phyloP scores from a whole-genome alignment of 2,797 vertebrate genomes.

The Danionella dracula region DNA sequence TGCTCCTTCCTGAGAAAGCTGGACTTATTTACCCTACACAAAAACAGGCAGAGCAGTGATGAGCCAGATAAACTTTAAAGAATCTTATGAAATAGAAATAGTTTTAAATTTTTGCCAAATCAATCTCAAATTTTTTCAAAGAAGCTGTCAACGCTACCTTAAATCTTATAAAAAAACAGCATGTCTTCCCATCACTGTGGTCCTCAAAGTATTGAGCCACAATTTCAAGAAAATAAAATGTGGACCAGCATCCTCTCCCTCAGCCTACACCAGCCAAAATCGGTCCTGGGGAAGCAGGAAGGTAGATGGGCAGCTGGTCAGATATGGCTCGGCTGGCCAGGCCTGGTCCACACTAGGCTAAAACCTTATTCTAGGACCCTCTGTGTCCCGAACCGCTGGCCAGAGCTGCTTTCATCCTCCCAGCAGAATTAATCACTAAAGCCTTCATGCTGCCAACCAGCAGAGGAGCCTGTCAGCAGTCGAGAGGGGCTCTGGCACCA shows the following conservation, averaged over 20 bases:
- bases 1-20: not conserved
- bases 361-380: conserved; percentile 27
- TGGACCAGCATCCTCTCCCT: not conserved
- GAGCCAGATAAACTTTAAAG: too few species aligned
- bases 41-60: too few species aligned
- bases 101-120: too few species aligned
- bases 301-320: conserved; percentile 44
- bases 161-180: too few species aligned
- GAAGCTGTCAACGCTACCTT: conserved; percentile 39
- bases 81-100: too few species aligned
- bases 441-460: conserved; percentile 55
- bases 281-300: conserved; percentile 27
- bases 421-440: conserved; percentile 78
- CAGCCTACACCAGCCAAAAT: conserved; percentile 36
- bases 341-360: conserved; percentile 19
- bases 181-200: too few species aligned
- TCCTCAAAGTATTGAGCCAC: too few species aligned
- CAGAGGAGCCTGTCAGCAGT: conserved; percentile 51
- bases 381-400: conserved; percentile 33
- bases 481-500: conserved; percentile 51
- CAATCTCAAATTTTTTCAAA: too few species aligned
- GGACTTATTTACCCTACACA: not conserved
- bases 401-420: conserved; percentile 67
- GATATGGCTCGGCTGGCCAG: conserved; percentile 18
- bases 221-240: too few species aligned